A percentile compares a stretch with the other conserved stretches of the same genome.
These are phyloP conservation scores for Allolobophora icterica DNA, from an alignment of 2,888 invertebrate species.

Conservation along the genomic window DNA sequence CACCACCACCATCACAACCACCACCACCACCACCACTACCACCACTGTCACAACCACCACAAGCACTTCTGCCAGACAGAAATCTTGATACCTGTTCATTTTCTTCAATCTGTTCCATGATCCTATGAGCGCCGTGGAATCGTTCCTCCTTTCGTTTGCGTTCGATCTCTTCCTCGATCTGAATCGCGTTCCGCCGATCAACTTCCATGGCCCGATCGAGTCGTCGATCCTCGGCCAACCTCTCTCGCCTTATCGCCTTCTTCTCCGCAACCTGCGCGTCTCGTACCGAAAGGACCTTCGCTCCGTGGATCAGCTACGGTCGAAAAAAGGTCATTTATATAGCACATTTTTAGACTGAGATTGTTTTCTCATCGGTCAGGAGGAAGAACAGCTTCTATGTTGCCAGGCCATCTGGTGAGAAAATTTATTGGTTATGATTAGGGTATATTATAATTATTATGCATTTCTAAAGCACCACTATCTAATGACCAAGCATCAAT, in stretches of 20 bases:
- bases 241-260: conserved; percentile 59
- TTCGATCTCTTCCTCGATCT: conserved; percentile 64
- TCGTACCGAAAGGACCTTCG: conserved; percentile 65
- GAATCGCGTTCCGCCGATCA: conserved; percentile 62
- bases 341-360: too few species aligned
- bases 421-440: too few species aligned
- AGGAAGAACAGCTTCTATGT: too few species aligned
- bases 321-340: not conserved
- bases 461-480: too few species aligned
- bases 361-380: too few species aligned
- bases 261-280: conserved; percentile 66
- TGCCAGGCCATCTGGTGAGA: too few species aligned
- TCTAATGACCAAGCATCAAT: too few species aligned
- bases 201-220: conserved; percentile 66
- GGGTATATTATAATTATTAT: too few species aligned
- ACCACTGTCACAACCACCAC: not conserved
- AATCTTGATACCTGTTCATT: conserved; percentile 56
- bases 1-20: too few species aligned
- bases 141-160: conserved; percentile 60
- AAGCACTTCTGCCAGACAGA: not conserved
- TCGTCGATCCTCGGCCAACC: conserved; percentile 62
- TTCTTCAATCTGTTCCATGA: conserved; percentile 64
- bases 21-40: not conserved
- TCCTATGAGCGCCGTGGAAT: conserved; percentile 62
- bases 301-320: conserved; percentile 63